These are phyloP conservation scores for Protonibea diacanthus DNA, from an alignment of 2,797 vertebrate species.

Conservation along the genomic window DNA sequence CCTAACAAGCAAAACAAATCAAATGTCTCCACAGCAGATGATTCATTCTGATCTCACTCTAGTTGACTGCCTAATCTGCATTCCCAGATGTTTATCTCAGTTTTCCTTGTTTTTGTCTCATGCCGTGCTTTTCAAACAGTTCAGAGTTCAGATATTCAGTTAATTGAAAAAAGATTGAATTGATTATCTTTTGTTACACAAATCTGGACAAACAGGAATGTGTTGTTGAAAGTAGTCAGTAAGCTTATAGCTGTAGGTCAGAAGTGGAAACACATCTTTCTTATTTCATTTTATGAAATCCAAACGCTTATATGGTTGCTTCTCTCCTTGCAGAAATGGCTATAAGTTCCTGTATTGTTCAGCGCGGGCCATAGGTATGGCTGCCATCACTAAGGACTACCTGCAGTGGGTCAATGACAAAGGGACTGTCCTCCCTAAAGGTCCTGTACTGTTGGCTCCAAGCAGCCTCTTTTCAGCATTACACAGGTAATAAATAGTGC, in stretches of 20 bases:
- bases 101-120: not conserved
- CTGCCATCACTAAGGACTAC: conserved; percentile 94
- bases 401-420: conserved; percentile 92
- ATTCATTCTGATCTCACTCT: conserved; percentile 19
- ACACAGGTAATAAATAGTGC: conserved; percentile 87
- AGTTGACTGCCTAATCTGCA: conserved; percentile 14
- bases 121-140: conserved; percentile 7
- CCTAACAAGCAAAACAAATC: conserved; percentile 7
- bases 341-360: conserved; percentile 99
- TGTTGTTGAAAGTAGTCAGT: not conserved
- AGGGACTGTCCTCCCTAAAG: conserved; percentile 92
- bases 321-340: conserved; percentile 88
- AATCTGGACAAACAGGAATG: not conserved
- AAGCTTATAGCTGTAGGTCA: not conserved
- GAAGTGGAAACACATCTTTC: not conserved
- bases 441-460: conserved; percentile 94
- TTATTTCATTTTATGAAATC: not conserved
- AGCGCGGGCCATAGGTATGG: conserved; percentile 94
- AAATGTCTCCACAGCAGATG: not conserved
- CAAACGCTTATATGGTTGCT: not conserved
- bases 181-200: conserved; percentile 5
- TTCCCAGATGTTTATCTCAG: conserved; percentile 17
- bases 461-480: conserved; percentile 97
- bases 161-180: conserved; percentile 6
- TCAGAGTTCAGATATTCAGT: conserved; percentile 8